Evolutionary conservation across 2,888 invertebrate genomes (phyloP).

Genomic region (Kryphioiulus occultus): DNA sequence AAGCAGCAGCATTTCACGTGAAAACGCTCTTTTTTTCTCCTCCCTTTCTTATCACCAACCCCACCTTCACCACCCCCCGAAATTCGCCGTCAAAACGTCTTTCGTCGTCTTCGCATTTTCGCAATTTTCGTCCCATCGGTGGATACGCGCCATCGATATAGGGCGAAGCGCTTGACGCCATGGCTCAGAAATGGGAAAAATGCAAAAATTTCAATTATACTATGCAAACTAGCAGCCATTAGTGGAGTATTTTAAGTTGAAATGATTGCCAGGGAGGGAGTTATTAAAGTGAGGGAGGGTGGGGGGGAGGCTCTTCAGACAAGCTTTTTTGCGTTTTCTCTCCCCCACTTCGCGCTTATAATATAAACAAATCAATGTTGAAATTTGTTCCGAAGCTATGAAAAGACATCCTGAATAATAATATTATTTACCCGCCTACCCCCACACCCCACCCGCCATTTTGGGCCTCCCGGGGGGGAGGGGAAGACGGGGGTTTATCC

Average conservation of each 20-base stretch:
- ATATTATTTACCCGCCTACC: background rate
- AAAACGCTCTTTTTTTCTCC: background rate
- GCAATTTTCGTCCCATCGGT: background rate
- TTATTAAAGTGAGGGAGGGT: background rate
- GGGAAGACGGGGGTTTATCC: too few species aligned
- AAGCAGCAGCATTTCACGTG: too few species aligned
- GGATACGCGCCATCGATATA: background rate
- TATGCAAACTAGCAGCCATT: conserved; percentile 23
- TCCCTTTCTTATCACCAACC: too few species aligned
- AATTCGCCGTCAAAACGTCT: background rate
- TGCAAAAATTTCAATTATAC: conserved; percentile 23
- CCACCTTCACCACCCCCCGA: background rate
- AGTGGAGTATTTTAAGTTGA: conserved; percentile 23
- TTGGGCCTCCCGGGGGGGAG: background rate
- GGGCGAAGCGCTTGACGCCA: too few species aligned
- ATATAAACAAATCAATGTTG: conserved; percentile 15
- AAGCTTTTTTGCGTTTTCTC: background rate
- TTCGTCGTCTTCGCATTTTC: background rate
- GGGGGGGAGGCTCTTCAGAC: background rate
- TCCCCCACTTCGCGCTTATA: background rate
- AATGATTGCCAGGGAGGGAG: conserved; percentile 23
- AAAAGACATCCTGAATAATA: conserved; percentile 23
- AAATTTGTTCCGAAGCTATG: background rate
- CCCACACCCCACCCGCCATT: background rate
- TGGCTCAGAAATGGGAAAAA: background rate